These are phyloP conservation scores for Napeogenes sylphis DNA, from an alignment of 2,888 invertebrate species.

Conservation along the genomic window DNA sequence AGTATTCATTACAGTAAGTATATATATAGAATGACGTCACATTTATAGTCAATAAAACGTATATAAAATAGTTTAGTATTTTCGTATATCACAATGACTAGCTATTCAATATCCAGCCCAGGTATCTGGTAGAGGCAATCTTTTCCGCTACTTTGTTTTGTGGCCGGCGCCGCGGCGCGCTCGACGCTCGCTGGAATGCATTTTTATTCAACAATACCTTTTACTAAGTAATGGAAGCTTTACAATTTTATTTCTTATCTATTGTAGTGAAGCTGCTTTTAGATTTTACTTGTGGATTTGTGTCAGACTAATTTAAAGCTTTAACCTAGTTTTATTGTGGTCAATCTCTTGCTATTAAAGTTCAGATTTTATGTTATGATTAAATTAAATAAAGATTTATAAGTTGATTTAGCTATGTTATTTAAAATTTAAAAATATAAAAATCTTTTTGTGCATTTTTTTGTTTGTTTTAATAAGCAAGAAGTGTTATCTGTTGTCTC, in stretches of 20 bases:
- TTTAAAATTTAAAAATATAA: too few relatives aligned
- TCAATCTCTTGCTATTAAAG: too few relatives aligned
- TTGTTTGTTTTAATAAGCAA: background rate
- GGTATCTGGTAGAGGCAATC: slow-evolving; percentile 27
- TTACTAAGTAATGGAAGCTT: slow-evolving; percentile 19
- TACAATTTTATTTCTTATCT: slow-evolving; percentile 14
- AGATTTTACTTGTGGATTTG: background rate
- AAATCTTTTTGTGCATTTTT: too few relatives aligned
- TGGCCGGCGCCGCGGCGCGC: slow-evolving; percentile 13
- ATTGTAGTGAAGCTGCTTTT: slow-evolving; percentile 5
- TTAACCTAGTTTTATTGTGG: background rate
- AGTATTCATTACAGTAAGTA: too few relatives aligned
- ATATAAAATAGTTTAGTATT: background rate
- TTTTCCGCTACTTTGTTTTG: slow-evolving; percentile 29
- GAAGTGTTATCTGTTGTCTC: background rate
- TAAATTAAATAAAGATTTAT: background rate
- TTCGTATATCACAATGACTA: background rate
- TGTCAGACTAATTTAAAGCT: background rate
- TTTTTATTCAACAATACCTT: slow-evolving; percentile 24
- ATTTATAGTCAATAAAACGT: too few relatives aligned
- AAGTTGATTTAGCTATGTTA: background rate
- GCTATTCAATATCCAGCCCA: slow-evolving; percentile 14
- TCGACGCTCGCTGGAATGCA: slow-evolving; percentile 24
- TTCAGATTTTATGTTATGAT: too few relatives aligned
- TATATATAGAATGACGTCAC: too few relatives aligned